Conservation (phyloP, 2,113 vertebrate species). For the Pterocles orientalis region DNA sequence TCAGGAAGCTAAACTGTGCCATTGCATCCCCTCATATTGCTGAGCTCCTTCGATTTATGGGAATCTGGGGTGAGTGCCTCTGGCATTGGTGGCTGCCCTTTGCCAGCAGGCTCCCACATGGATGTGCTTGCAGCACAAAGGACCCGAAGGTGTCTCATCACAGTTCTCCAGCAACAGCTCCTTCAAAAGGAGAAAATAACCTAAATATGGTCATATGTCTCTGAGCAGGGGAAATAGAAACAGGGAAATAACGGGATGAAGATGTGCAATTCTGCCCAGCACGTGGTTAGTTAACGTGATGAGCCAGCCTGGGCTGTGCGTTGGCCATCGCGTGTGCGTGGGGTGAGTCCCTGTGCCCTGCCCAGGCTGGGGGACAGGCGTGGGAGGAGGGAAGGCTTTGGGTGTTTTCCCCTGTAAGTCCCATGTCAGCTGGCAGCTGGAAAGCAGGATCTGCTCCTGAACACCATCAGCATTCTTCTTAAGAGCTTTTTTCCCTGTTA, state of each 20-base stretch:
- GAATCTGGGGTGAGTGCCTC: neutral
- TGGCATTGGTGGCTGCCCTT: neutral
- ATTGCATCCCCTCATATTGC: neutral
- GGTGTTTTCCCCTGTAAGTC: neutral
- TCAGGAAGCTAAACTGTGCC: neutral
- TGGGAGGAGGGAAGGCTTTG: neutral
- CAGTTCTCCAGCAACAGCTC: neutral
- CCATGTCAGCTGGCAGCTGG: neutral
- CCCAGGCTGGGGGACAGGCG: neutral
- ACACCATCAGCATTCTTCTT: neutral
- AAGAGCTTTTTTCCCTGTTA: neutral
- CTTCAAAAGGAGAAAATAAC: neutral
- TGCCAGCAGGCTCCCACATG: neutral
- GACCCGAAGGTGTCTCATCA: neutral
- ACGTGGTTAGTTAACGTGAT: rapidly evolving
- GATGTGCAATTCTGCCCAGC: neutral
- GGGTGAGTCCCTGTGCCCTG: neutral
- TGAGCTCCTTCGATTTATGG: neutral
- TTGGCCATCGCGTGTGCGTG: rapidly evolving
- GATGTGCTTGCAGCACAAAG: neutral
- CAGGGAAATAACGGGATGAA: neutral
- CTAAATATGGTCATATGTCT: neutral
- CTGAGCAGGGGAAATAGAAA: neutral
- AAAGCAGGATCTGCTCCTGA: neutral
- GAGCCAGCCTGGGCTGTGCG: neutral